Base-by-base conservation (phyloP, 2,113 vertebrate species). In the Pteronura brasiliensis region DNA sequence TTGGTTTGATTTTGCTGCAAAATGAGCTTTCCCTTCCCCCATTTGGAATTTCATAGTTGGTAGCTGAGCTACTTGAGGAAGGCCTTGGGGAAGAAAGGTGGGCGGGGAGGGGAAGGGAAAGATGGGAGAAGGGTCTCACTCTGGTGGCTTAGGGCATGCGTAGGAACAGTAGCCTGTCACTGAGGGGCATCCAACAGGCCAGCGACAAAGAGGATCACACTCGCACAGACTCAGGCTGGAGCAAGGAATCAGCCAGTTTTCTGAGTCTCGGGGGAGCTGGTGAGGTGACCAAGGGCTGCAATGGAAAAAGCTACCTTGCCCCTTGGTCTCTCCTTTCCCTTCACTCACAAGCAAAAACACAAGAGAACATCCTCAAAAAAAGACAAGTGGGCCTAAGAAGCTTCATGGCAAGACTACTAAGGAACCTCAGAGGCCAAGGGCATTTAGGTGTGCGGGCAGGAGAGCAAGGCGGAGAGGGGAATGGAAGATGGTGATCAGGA, bases 1-100 rank as follows among this genome's bases (percentile, higher is more conserved):
- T 61, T 67, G n/a, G 31, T 57, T 89, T 29, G 82, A 49, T 92
- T 97, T 96, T 93, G 49, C 52, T 87, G 94, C 94, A 93, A 90
- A 94, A 90, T 69, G 57, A 63, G 72, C 15, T 39, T 88, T 83
- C 34, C 44, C 13, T 3, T 42, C 36, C 67, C 36, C 6, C 14
- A 4, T 42, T 57, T 94, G 84, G 47, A 47, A 83, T 44, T 47
- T 83, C 71, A 61, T 11, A 84, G 34, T 55, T 96, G 59, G 44
- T 52, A 87, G 74, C 25, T 77, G 59, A 86, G 57, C n/a, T 90
- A 42, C 1, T 49, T 18, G 27, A 93, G 47, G 39, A 67, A 57
- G 29, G 52, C 20, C 47, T n/a, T 44, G 44, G 52, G 61, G 27
- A 17, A 88, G 81, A 74, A 15, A 81, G 17, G 31, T 77, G 25